Base-by-base conservation (phyloP, 2,888 invertebrate genomes). In the Trissolcus brochymenae region DNA sequence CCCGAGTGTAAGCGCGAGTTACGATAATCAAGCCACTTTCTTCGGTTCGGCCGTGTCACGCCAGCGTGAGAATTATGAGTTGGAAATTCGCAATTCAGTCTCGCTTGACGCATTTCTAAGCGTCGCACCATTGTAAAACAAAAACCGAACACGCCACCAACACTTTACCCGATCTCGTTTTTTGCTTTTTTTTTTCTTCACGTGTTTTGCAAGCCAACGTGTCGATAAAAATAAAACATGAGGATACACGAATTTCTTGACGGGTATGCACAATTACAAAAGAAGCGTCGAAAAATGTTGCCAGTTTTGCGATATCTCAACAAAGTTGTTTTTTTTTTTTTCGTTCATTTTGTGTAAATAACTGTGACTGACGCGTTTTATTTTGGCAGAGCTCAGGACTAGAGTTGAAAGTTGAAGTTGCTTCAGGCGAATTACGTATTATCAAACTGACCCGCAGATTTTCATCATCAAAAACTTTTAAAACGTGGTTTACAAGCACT, bases 111-210 rank as follows among this genome's bases (percentile, higher is more conserved):
- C 54, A 54, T 72, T 72, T 72, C 72, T 54, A n/a, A 59, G 53
- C 65, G 59, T 65, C 65, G 72, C 72, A 65, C 70, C 16, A 61
- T 55, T 50, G 62, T 51, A 62, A 62, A 70, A 61, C 40, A 61
- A 35, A 43, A 71, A 51, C 49, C 35, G 35, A 35, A 11, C 9
- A 35, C 35, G 35, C 35, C 9, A 35, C 35, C 9, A 35, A 19
- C 35, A 35, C 35, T 35, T 4, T 35, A 4, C 35, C 35, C 9
- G 4, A 35, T 35, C 35, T 35, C 35, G 0, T 35, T 35, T 35
- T n/a, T 35, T 40, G 56, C 53, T 64, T 61, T 59, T 60, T 80
- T 16, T 82, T 81, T 81, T 81, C 83, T 81, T 81, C 81, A 82
- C 68, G 68, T 79, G 79, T 65, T 79, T 79, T 79, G 80, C 73